Evolutionary conservation across 2,113 vertebrate genomes (phyloP).

Genomic region (Neogobius melanostomus): DNA sequence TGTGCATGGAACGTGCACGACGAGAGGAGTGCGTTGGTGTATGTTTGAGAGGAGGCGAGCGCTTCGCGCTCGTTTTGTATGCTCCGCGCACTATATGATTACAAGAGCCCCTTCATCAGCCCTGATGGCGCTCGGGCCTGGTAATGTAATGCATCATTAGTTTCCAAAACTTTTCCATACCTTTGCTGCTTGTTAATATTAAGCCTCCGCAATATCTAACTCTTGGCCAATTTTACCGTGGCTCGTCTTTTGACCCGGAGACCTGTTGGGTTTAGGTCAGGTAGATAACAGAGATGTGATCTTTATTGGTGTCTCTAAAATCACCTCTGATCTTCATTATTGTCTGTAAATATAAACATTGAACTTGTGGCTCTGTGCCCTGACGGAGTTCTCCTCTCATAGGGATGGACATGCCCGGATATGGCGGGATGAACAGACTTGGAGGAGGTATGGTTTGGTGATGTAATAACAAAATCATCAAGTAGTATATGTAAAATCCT

Average conservation of each 20-base stretch:
- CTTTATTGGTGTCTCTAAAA: neutral
- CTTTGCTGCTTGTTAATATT: constrained; percentile 5
- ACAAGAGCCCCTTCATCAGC: too few relatives aligned
- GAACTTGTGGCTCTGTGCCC: neutral
- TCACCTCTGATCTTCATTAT: neutral
- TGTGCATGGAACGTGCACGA: too few relatives aligned
- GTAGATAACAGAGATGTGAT: constrained; percentile 12
- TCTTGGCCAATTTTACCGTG: neutral
- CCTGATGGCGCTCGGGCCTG: too few relatives aligned
- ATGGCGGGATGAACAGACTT: constrained; percentile 90
- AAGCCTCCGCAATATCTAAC: neutral
- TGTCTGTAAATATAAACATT: neutral
- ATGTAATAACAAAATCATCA: neutral
- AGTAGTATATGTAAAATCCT: too few relatives aligned
- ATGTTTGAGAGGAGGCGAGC: too few relatives aligned
- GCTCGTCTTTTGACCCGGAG: constrained; percentile 16
- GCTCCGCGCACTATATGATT: too few relatives aligned
- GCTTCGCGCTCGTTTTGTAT: too few relatives aligned
- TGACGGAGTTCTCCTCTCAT: neutral
- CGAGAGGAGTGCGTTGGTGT: too few relatives aligned
- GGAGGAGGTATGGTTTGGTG: constrained; percentile 72
- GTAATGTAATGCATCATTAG: neutral
- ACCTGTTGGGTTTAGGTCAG: constrained; percentile 2
- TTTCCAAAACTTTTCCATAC: neutral
- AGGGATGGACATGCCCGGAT: constrained; percentile 89